These are phyloP conservation scores for Lycocerus yunnanus DNA, from an alignment of 2,888 invertebrate species.

Conservation along the genomic window DNA sequence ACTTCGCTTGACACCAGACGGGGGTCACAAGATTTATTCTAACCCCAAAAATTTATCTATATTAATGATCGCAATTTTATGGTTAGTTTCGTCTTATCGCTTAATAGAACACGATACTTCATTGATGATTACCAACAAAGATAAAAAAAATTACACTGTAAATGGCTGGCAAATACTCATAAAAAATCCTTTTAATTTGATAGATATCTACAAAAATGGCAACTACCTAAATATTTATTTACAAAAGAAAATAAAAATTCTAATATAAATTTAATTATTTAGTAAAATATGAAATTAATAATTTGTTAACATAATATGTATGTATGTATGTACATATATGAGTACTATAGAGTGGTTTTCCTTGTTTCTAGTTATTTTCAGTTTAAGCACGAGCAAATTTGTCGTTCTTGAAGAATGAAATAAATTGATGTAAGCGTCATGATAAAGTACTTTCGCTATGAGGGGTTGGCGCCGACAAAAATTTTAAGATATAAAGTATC, in stretches of 20 bases:
- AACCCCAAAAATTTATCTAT: not conserved
- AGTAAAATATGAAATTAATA: not conserved
- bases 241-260: not conserved
- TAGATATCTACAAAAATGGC: too few species aligned
- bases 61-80: not conserved
- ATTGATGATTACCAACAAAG: not conserved
- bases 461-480: not conserved
- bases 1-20: not conserved
- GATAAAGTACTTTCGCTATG: not conserved
- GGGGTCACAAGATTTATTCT: not conserved
- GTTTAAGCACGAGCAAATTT: not conserved
- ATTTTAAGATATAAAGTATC: not conserved
- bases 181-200: not conserved
- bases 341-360: not conserved
- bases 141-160: not conserved
- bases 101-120: not conserved
- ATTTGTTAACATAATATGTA: not conserved
- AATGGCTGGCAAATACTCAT: not conserved
- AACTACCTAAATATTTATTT: too few species aligned
- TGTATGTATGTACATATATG: not conserved
- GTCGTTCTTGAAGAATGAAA: slow-evolving; percentile 1
- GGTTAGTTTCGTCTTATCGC: not conserved
- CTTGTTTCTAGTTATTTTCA: not conserved
- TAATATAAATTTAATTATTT: not conserved
- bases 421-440: slow-evolving; percentile 1